These are phyloP conservation scores for Sebastes vulpes DNA, from an alignment of 2,797 vertebrate species.

Conservation along the genomic window DNA sequence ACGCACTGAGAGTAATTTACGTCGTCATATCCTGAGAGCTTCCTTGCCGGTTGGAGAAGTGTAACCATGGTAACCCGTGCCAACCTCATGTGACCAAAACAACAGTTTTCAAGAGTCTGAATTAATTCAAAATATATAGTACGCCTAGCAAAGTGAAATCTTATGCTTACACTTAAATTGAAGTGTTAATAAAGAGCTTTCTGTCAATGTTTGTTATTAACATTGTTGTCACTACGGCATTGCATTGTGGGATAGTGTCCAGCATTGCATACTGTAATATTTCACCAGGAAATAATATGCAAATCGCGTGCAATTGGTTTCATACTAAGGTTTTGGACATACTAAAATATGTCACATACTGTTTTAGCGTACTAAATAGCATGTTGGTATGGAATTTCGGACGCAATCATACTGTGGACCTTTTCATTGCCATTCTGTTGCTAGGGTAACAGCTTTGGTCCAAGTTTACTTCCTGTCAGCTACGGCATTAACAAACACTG, in stretches of 20 bases:
- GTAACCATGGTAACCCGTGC: background rate
- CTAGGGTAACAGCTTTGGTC: no score
- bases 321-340: background rate
- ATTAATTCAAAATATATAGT: no score
- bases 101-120: background rate
- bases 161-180: background rate
- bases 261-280: background rate
- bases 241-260: background rate
- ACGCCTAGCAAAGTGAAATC: background rate
- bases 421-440: background rate
- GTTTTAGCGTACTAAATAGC: background rate
- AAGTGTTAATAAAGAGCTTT: background rate
- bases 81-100: background rate
- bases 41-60: background rate
- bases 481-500: background rate
- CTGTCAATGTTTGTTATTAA: no score
- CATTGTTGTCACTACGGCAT: background rate
- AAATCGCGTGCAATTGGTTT: background rate
- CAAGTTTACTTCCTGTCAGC: no score
- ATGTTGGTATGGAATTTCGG: background rate
- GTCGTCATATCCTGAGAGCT: fast-evolving
- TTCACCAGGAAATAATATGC: background rate
- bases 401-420: background rate
- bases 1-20: background rate
- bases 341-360: no score